phyloP scores from a whole-genome alignment of 2,797 vertebrate species.

The Lithobates sylvaticus region DNA sequence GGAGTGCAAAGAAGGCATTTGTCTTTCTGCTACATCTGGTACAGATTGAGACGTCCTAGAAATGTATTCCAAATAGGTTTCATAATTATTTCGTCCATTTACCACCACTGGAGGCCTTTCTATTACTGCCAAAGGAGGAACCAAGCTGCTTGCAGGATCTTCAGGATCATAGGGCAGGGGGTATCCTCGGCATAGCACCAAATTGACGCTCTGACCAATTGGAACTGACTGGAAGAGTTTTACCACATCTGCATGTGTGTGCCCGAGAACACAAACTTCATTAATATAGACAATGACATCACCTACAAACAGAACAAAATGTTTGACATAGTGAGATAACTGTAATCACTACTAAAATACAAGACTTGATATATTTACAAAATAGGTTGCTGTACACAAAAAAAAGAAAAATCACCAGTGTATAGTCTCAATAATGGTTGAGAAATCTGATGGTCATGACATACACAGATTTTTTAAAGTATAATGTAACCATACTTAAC shows the following conservation, averaged over 20 bases:
- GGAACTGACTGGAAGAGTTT: conserved; percentile 98
- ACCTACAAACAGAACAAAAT: conserved; percentile 81
- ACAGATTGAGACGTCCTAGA: conserved; percentile 93
- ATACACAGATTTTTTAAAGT: too few relatives aligned
- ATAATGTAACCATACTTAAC: too few relatives aligned
- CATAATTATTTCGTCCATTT: conserved; percentile 94
- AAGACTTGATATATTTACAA: conserved; percentile 62
- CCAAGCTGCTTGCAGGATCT: conserved; percentile 88
- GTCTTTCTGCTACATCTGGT: conserved; percentile 84
- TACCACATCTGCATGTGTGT: conserved; percentile 97
- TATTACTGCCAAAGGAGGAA: conserved; percentile 93
- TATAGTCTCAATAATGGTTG: background rate
- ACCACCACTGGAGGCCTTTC: conserved; percentile 92
- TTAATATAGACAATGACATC: conserved; percentile 99
- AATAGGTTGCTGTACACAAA: conserved; percentile 21
- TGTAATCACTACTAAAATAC: conserved; percentile 61
- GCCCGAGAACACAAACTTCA: conserved; percentile 95
- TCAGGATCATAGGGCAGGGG: conserved; percentile 95
- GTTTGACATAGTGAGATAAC: conserved; percentile 71
- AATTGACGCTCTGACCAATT: conserved; percentile 94
- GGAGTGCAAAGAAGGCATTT: conserved; percentile 86
- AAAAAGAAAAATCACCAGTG: background rate
- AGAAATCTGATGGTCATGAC: too few relatives aligned
- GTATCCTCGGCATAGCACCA: conserved; percentile 95
- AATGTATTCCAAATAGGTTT: conserved; percentile 97